These are phyloP conservation scores for Polydesmus complanatus DNA, from an alignment of 2,888 invertebrate species.

Conservation along the genomic window DNA sequence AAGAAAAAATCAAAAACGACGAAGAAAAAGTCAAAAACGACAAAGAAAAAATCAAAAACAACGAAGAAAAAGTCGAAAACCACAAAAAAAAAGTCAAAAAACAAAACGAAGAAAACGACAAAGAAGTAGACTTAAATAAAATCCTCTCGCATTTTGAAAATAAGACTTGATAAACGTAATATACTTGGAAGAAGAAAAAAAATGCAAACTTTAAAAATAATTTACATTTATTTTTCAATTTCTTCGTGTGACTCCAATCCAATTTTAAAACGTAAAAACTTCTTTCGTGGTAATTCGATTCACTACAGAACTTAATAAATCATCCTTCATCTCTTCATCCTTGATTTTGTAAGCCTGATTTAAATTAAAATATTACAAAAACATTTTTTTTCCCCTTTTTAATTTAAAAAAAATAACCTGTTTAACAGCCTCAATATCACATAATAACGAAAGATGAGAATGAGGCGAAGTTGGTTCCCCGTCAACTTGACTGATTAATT, in stretches of 20 bases:
- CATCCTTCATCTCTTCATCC: neutral
- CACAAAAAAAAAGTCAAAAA: neutral
- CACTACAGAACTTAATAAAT: neutral
- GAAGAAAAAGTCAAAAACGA: neutral
- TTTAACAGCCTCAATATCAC: too few species aligned
- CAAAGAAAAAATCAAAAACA: neutral
- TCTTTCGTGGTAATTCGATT: neutral
- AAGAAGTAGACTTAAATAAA: neutral
- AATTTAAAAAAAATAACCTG: too few species aligned
- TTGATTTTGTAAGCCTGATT: neutral
- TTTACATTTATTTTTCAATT: too few species aligned
- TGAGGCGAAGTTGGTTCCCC: too few species aligned
- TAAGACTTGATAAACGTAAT: too few species aligned
- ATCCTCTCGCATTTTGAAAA: too few species aligned
- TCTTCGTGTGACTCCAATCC: neutral
- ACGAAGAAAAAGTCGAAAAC: neutral
- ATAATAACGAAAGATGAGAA: too few species aligned
- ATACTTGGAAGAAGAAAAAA: too few species aligned
- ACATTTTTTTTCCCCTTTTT: too few species aligned
- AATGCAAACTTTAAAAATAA: too few species aligned
- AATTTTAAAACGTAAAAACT: neutral
- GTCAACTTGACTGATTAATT: too few species aligned
- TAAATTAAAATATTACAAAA: neutral
- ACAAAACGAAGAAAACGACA: neutral
- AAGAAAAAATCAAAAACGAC: neutral